phyloP scores from a whole-genome alignment of 2,888 invertebrate species.

The Osmoderma eremita region DNA sequence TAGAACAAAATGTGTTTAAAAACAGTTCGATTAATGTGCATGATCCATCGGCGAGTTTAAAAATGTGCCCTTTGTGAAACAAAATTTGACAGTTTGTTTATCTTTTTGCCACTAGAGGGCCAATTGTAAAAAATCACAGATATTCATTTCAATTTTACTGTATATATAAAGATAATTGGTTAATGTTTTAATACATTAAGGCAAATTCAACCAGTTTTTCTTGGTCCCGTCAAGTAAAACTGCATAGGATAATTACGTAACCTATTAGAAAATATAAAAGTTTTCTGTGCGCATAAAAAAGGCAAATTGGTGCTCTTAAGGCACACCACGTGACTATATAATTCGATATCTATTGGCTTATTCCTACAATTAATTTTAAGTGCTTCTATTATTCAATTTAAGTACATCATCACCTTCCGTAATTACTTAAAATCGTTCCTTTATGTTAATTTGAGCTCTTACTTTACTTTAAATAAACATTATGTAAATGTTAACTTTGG shows the following conservation, averaged over 20 bases:
- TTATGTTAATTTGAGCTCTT: conserved; percentile 17
- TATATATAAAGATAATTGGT: too few relatives aligned
- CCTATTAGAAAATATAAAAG: not conserved
- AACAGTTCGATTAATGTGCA: too few relatives aligned
- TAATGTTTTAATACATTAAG: too few relatives aligned
- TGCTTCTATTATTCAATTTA: not conserved
- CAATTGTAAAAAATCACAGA: too few relatives aligned
- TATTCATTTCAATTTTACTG: too few relatives aligned
- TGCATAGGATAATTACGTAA: conserved; percentile 1
- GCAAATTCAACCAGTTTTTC: not conserved
- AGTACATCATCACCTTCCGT: conserved; percentile 13
- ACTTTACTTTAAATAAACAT: conserved; percentile 16
- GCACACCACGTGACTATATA: conserved; percentile 22
- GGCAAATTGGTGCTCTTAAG: conserved; percentile 31
- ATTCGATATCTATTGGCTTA: too few relatives aligned
- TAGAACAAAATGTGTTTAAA: too few relatives aligned
- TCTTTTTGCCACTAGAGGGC: too few relatives aligned
- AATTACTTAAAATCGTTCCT: conserved; percentile 1
- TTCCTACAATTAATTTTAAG: not conserved
- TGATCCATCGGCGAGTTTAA: too few relatives aligned
- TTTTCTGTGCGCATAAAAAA: conserved; percentile 2
- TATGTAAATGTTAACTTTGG: conserved; percentile 51
- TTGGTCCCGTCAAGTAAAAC: conserved; percentile 24
- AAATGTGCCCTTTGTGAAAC: too few relatives aligned
- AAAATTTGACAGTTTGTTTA: too few relatives aligned